Percentiles rank a stretch among this genome's conserved stretches.
These are phyloP conservation scores for Musca vetustissima DNA, from an alignment of 1,140 invertebrate genomes.

Conservation along the genomic window DNA sequence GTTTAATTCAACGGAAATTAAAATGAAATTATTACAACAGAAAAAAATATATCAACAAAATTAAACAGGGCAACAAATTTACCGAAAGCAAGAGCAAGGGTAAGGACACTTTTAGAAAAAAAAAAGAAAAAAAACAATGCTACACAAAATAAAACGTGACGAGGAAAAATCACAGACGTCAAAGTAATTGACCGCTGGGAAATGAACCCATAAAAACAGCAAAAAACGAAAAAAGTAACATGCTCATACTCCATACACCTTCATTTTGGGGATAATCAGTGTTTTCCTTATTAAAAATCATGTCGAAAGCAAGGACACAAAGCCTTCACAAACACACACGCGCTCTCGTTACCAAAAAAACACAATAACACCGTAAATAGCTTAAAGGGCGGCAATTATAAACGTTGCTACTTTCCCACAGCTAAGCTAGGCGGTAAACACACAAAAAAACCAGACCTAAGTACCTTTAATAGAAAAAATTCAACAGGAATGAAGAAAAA, in stretches of 20 bases:
- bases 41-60: not conserved
- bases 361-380: slow-evolving; percentile 3
- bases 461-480: slow-evolving; percentile 4
- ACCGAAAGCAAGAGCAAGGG: not conserved
- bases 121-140: not conserved
- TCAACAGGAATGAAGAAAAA: not conserved
- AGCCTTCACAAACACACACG: not conserved
- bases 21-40: slow-evolving; percentile 15
- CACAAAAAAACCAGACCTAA: not conserved
- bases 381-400: slow-evolving; percentile 23
- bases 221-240: slow-evolving; percentile 32
- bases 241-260: not conserved
- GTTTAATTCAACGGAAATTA: slow-evolving; percentile 24
- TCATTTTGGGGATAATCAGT: slow-evolving; percentile 15
- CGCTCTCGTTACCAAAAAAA: slow-evolving; percentile 1
- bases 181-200: slow-evolving; percentile 54
- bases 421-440: no score
- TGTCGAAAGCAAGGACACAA: slow-evolving; percentile 12
- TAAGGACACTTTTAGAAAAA: no score
- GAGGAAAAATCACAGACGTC: slow-evolving; percentile 48
- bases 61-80: slow-evolving; percentile 3
- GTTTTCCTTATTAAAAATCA: slow-evolving; percentile 22
- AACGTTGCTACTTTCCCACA: not conserved
- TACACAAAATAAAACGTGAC: slow-evolving; percentile 6
- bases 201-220: slow-evolving; percentile 53